phyloP scores from a whole-genome alignment of 1,140 invertebrate species.

The Apis cerana region DNA sequence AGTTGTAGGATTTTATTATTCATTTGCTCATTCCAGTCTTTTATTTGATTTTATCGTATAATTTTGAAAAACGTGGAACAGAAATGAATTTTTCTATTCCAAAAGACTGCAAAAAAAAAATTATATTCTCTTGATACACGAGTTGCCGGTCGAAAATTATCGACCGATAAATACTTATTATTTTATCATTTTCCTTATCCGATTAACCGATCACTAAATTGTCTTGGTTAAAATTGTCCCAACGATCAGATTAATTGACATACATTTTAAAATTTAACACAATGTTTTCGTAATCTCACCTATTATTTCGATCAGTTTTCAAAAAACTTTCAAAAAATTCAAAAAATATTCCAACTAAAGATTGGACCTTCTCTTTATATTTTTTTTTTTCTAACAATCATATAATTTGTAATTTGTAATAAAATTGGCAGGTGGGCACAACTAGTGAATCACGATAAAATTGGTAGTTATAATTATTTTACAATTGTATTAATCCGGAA shows the following conservation, averaged over 20 bases:
- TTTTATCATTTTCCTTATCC: not conserved
- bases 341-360: not conserved
- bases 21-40: not conserved
- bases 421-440: not conserved
- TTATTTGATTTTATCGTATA: not conserved
- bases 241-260: not conserved
- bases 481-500: conserved; percentile 1
- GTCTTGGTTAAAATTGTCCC: too few species aligned
- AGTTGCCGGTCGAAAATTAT: too few species aligned
- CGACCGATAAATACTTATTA: too few species aligned
- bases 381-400: not conserved
- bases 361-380: not conserved
- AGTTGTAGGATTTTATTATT: not conserved
- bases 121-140: too few species aligned
- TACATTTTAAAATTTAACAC: too few species aligned
- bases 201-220: too few species aligned
- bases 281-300: not conserved
- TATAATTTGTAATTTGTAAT: not conserved
- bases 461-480: not conserved
- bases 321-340: not conserved
- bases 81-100: not conserved
- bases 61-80: not conserved
- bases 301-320: not conserved
- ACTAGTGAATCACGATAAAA: not conserved
- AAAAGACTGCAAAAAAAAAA: too few species aligned